Base-by-base conservation (phyloP, 2,113 vertebrate genomes). In the Eulacestoma nigropectus region DNA sequence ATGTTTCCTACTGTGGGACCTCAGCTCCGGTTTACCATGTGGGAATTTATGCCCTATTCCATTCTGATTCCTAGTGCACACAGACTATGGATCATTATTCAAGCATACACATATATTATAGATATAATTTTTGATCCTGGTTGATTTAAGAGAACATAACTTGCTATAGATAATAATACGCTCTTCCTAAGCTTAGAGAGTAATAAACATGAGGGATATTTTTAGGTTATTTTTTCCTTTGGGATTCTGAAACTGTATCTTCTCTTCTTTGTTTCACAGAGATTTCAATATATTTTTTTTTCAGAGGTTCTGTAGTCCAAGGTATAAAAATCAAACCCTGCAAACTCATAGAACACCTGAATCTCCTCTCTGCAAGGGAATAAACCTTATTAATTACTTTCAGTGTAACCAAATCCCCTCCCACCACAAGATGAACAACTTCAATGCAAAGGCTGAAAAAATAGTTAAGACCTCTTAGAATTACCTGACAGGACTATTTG, bases 401-500 rank as follows among this genome's bases (percentile, higher is more conserved):
- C 6, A 39, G 13, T 22, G 21, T 22, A 65, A 90, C 6, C 30
- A 53, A 82, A 91, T 13, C 46, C 19, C 7, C 2, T 55, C 9
- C 39, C 29, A 50, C 6, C n/a, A 60, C 6, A 73, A 64, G 62
- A 64, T 30, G 1, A 70, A 60, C 7, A 62, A 18, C 15, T 53
- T 77, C n/a, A 70, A 53, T 59, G 50, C 2, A 80, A 78, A 65
- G 19, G 30, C 10, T 49, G 78, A 56, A 83, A 14, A 76, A 81
- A n/a, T 1, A 44, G 13, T 10, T 67, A 16, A 37, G 17, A 52
- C 17, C 29, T 29, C 27, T 39, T 32, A 72, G 9, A 41, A 49
- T 97, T 98, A 99, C 99, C 99, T 99, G 96, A 99, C 99, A 46
- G 97, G 97, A 87, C 98, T 99, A 86, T 98, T 99, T 86, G 98